phyloP scores from a whole-genome alignment of 1,140 invertebrate genomes.

The Zaprionus gabonicus region DNA sequence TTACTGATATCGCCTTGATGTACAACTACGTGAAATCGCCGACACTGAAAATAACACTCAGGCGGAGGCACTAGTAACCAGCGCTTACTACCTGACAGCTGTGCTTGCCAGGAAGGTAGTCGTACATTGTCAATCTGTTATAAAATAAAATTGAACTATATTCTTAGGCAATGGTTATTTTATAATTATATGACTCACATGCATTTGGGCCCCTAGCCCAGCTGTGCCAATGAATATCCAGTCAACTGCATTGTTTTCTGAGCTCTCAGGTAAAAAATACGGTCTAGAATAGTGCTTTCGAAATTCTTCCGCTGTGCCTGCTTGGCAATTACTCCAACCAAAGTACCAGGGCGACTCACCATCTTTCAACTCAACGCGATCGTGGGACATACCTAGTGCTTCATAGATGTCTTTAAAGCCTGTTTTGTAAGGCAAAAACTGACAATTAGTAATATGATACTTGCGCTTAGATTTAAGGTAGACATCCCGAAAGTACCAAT shows the following conservation, averaged over 20 bases:
- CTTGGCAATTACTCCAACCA: conserved; percentile 97
- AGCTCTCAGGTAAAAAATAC: conserved; percentile 93
- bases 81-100: conserved; percentile 92
- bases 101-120: conserved; percentile 97
- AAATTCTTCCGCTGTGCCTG: conserved; percentile 90
- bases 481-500: conserved; percentile 91
- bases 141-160: not conserved
- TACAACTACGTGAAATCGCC: conserved; percentile 89
- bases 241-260: conserved; percentile 94
- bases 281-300: conserved; percentile 92
- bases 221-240: conserved; percentile 99
- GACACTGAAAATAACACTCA: conserved; percentile 93
- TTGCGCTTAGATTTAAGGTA: conserved; percentile 87
- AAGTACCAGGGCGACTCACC: conserved; percentile 92
- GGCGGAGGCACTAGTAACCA: conserved; percentile 95
- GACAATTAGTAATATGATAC: conserved; percentile 88
- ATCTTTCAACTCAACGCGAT: conserved; percentile 87
- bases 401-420: conserved; percentile 89
- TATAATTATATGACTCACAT: conserved; percentile 87
- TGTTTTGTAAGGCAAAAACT: conserved; percentile 96
- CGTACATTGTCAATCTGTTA: conserved; percentile 94
- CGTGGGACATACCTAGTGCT: conserved; percentile 91
- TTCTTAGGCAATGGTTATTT: not conserved
- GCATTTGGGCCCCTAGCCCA: conserved; percentile 96
- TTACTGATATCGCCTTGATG: conserved; percentile 95